Conservation (phyloP, 2,797 vertebrate genomes). For the Salarias fasciatus region DNA sequence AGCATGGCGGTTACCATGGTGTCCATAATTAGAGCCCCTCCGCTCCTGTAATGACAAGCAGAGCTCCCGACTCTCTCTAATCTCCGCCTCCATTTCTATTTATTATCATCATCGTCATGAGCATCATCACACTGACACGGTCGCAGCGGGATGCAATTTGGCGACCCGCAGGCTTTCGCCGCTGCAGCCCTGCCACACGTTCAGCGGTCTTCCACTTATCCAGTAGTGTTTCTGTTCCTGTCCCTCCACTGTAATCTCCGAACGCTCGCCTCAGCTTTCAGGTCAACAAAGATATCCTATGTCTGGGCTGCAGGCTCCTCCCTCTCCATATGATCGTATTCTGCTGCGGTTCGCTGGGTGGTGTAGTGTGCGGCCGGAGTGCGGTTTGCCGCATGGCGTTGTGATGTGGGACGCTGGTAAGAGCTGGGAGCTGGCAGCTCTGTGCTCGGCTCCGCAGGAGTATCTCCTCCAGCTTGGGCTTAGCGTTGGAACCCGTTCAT, state of each 20-base stretch:
- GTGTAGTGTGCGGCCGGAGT: slow-evolving; percentile 63
- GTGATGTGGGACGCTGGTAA: slow-evolving; percentile 74
- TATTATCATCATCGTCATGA: slow-evolving; percentile 75
- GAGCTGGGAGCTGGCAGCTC: slow-evolving; percentile 54
- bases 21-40: slow-evolving; percentile 77
- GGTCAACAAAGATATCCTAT: slow-evolving; percentile 49
- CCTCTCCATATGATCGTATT: slow-evolving; percentile 47
- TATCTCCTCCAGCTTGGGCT: slow-evolving; percentile 35
- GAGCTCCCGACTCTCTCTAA: slow-evolving; percentile 71
- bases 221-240: slow-evolving; percentile 41
- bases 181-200: slow-evolving; percentile 52
- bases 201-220: slow-evolving; percentile 49
- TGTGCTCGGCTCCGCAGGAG: slow-evolving; percentile 37
- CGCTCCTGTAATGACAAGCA: slow-evolving; percentile 80
- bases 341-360: slow-evolving; percentile 51
- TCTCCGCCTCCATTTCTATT: slow-evolving; percentile 77
- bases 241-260: slow-evolving; percentile 45
- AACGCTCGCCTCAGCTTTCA: slow-evolving; percentile 31
- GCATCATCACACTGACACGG: slow-evolving; percentile 64
- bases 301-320: slow-evolving; percentile 31
- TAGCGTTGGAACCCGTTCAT: slow-evolving; percentile 28
- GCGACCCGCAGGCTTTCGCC: slow-evolving; percentile 56
- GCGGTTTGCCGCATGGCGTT: slow-evolving; percentile 58
- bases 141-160: slow-evolving; percentile 72
- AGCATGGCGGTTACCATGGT: slow-evolving; percentile 52